phyloP scores from a whole-genome alignment of 1,140 invertebrate genomes.

The Capitella teleta region DNA sequence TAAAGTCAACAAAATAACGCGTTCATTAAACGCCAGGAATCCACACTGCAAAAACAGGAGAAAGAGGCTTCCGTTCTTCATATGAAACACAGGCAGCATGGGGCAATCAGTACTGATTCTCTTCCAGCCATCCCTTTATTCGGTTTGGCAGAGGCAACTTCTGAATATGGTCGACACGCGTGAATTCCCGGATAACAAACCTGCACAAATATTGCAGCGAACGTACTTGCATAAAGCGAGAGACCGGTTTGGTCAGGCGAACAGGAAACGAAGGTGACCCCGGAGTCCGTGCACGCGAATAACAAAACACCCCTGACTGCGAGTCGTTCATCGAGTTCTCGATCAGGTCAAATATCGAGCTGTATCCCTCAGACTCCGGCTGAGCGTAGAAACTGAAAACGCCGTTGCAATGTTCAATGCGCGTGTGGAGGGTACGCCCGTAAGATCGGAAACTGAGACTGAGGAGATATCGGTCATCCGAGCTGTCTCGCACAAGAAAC shows the following conservation, averaged over 20 bases:
- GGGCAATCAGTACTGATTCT: conserved; percentile 40
- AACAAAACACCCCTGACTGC: conserved; percentile 59
- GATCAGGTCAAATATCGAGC: conserved; percentile 58
- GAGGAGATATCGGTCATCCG: conserved; percentile 57
- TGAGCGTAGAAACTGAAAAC: conserved; percentile 57
- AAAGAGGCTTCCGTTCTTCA: too few relatives aligned
- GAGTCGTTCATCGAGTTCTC: conserved; percentile 59
- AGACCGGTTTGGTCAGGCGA: conserved; percentile 63
- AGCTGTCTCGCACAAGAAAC: conserved; percentile 65
- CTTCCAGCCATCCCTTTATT: conserved; percentile 51
- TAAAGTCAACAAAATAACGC: too few relatives aligned
- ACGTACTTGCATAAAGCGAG: conserved; percentile 60
- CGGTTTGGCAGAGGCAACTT: conserved; percentile 58
- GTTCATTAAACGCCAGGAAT: too few relatives aligned
- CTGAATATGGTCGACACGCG: conserved; percentile 58
- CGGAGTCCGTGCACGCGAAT: conserved; percentile 54
- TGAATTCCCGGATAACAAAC: conserved; percentile 63
- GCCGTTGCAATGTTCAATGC: conserved; percentile 57
- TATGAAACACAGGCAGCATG: too few relatives aligned
- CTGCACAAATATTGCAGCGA: conserved; percentile 64
- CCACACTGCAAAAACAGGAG: too few relatives aligned
- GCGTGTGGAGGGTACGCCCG: conserved; percentile 58
- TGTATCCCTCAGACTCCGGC: conserved; percentile 54
- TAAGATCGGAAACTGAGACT: conserved; percentile 62
- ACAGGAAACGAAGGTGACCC: conserved; percentile 59